Evolutionary conservation across 2,888 invertebrate species (phyloP), one percentile per base, ranked within the genome.

Genomic region (Spilarctia lutea): DNA sequence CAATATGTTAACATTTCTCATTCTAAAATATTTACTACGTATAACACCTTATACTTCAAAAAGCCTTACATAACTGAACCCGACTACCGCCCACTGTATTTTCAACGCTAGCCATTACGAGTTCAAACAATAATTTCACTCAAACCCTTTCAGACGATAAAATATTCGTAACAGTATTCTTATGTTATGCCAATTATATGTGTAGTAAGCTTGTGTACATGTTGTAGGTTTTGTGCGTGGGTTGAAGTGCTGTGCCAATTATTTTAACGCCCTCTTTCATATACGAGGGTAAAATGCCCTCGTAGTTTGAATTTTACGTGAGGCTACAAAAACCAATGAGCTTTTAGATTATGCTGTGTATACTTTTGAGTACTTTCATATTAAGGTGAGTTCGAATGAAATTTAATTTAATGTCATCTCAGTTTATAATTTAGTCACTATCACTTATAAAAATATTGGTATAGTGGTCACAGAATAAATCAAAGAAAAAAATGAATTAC

Each of bases 131-230:
- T 30, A 18, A 63, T 63, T 63, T 16, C 27, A 63, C 63, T 63
- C 16, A 30, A 63, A 63, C 63, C 78, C 74, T 78, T 81, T 81
- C 65, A 76, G 18, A 72, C 60, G 56, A 79, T 82, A 81, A 82
- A 83, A 80, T 80, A 78, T 75, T 75, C 72, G 45, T 81, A 68
- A 81, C 80, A 75, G 80, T 81, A 74, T 75, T 83, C 68, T 71
- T 80, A 73, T 81, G 77, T 82, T 71, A 75, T 65, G 45, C 68
- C 67, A 73, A 72, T 73, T 70, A 66, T 68, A 73, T 16, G 48
- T 79, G 33, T 33, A 56, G 30, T 72, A 63, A 63, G 27, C 30
- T 39, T 24, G 35, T 56, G 52, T 27, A 24, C 27, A 56, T 42
- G 42, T 39, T 27, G n/a, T 70, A 20, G 69, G 56, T 30, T 16